Evolutionary conservation across 2,888 invertebrate genomes (phyloP), one percentile per base, ranked within the genome.

Genomic region (Limnephilus auricula): DNA sequence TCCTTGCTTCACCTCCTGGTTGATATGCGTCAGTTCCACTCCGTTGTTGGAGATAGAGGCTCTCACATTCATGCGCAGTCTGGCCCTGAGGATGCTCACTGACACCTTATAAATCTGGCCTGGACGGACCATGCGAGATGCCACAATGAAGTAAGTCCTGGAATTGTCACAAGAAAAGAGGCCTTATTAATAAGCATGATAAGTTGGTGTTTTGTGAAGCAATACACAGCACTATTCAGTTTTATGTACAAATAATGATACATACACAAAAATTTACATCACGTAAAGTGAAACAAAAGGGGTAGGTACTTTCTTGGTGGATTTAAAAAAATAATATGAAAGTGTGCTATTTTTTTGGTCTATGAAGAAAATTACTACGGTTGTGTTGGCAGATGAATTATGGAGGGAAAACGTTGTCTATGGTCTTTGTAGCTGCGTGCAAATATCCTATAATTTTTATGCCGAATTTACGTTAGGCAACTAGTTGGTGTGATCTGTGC

Each of bases 111-210:
- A 99, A 90, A 99, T 97, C 94, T 99, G 98, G 0, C 98, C 98
- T 0, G 99, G 99, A 6, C 99, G 97, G 18, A 99, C 98, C 97
- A 98, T 98, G 93, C 97, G 97, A 5, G 99, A 99, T 0, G 99
- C 98, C 45, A 99, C 98, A 93, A 99, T 97, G 94, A 99, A 98
- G 95, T 99, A 99, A 13, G 98, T 98, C 92, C 98, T 98, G 86
- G 31, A 86, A 86, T 50, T 18, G 45, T 31, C 25, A n/a, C 9
- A 65, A 65, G 25, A n/a, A 65, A 65, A 65, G 65, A 65, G n/a
- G 25, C 4, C n/a, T 65, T 25, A 65, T 65, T 65, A 65, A 65
- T 25, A 9, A 65, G 65, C 9, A n/a, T 65, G 9, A 65, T 65
- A 65, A 65, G 65, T 25, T 25, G 65, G 65, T 65, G 6, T 65